Conservation (phyloP, 2,797 vertebrate species). For the Poecilia velifera region DNA sequence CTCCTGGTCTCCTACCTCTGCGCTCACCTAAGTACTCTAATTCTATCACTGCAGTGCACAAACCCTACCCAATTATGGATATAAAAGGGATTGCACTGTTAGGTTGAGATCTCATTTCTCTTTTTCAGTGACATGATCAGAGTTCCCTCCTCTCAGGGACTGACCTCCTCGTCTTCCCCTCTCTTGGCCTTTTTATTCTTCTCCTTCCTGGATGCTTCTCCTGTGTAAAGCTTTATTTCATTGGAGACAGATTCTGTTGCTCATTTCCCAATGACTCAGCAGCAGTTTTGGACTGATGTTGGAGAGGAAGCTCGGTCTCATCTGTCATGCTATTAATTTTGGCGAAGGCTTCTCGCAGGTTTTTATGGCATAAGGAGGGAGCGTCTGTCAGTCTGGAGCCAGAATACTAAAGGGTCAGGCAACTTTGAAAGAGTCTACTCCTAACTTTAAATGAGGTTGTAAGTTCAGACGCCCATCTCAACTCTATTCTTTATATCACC, state of each 20-base stretch:
- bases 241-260: slow-evolving; percentile 40
- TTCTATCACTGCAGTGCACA: slow-evolving; percentile 59
- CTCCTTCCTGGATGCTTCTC: slow-evolving; percentile 30
- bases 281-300: slow-evolving; percentile 47
- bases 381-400: slow-evolving; percentile 34
- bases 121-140: slow-evolving; percentile 18
- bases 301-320: slow-evolving; percentile 27
- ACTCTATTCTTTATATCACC: background rate
- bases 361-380: slow-evolving; percentile 33
- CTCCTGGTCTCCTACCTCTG: slow-evolving; percentile 1
- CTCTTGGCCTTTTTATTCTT: slow-evolving; percentile 9
- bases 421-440: slow-evolving; percentile 31
- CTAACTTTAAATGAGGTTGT: background rate
- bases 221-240: slow-evolving; percentile 50
- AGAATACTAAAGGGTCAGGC: slow-evolving; percentile 18
- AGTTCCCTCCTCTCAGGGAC: slow-evolving; percentile 30
- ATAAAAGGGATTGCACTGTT: slow-evolving; percentile 55
- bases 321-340: slow-evolving; percentile 57
- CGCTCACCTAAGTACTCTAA: slow-evolving; percentile 48
- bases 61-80: slow-evolving; percentile 63
- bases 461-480: background rate
- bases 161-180: slow-evolving; percentile 15
- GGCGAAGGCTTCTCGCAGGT: slow-evolving; percentile 17
- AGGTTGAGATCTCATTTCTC: slow-evolving; percentile 59
- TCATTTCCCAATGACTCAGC: slow-evolving; percentile 63